phyloP scores from a whole-genome alignment of 2,113 vertebrate genomes.

The Chaetorhynchus papuensis region DNA sequence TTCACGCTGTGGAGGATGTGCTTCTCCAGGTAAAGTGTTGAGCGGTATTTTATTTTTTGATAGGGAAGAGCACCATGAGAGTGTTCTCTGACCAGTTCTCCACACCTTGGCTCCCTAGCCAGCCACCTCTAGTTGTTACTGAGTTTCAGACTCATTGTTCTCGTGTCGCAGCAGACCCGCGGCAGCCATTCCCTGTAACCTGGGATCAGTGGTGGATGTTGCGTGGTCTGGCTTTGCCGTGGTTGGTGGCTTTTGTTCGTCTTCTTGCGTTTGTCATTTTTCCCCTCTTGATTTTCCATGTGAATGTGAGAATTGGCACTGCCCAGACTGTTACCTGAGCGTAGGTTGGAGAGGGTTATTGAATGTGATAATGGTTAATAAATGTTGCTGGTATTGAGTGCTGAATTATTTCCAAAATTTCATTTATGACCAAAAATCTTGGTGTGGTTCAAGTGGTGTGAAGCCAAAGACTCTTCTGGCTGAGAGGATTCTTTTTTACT shows the following conservation, averaged over 20 bases:
- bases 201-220: not conserved
- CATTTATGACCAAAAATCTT: not conserved
- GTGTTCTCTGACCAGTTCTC: not conserved
- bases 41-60: accelerated
- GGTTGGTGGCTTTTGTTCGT: accelerated
- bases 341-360: not conserved
- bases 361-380: not conserved
- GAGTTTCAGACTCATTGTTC: not conserved
- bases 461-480: not conserved
- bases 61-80: accelerated
- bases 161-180: not conserved
- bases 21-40: not conserved
- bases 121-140: not conserved
- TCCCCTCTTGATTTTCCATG: not conserved
- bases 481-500: not conserved
- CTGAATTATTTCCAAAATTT: not conserved
- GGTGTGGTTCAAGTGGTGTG: not conserved
- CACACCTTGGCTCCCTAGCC: not conserved
- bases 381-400: accelerated
- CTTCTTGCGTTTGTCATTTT: not conserved
- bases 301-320: not conserved
- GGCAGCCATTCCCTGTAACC: not conserved
- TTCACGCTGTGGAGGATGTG: not conserved
- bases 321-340: not conserved
- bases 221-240: accelerated